Evolutionary conservation across 2,113 vertebrate genomes (phyloP), one percentile per base, ranked within the genome.

Genomic region (Brachyhypopomus occidentalis): DNA sequence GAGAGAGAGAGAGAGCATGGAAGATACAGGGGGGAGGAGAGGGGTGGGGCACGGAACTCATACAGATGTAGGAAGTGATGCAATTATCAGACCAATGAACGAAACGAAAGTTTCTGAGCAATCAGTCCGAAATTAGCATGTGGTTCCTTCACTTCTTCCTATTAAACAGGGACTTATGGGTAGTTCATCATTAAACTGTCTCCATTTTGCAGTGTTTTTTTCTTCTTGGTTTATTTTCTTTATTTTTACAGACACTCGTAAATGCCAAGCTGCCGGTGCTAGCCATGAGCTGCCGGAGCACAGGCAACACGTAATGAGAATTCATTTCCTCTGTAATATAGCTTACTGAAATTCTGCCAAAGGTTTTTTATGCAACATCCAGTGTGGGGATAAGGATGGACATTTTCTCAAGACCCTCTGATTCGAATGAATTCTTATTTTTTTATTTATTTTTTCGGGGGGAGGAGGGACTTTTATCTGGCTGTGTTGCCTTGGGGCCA

Each of bases 81-180:
- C 91, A 94, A 93, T 86, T 89, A 92, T 93, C 91, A 92, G 91
- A 90, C 90, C 89, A 84, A 86, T 52, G 89, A 83, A 90, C 93
- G 90, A 92, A 93, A 94, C 92, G 89, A 89, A 85, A 90, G 92
- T 91, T 92, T 91, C 91, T 92, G 89, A 91, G 92, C 90, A 86
- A 89, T 91, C 90, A 87, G 88, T 85, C 87, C 48, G 56, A 66
- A 71, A 71, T 63, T n/a, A 19, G 6, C 38, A 63, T 9, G 25
- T 27, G 55, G 48, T 58, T 25, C 12, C 8, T 75, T 72, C 60
- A 48, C 59, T 64, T 59, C 7, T 11, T n/a, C 25, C 55, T 72
- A 36, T 56, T n/a, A 41, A 70, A 70, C 36, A 16, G 17, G 30
- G 64, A 67, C 27, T 67, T 67, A 41, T 41, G 36, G 66, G 36